Conservation (phyloP, 2,797 vertebrate genomes). For the Lycodopsis pacificus region DNA sequence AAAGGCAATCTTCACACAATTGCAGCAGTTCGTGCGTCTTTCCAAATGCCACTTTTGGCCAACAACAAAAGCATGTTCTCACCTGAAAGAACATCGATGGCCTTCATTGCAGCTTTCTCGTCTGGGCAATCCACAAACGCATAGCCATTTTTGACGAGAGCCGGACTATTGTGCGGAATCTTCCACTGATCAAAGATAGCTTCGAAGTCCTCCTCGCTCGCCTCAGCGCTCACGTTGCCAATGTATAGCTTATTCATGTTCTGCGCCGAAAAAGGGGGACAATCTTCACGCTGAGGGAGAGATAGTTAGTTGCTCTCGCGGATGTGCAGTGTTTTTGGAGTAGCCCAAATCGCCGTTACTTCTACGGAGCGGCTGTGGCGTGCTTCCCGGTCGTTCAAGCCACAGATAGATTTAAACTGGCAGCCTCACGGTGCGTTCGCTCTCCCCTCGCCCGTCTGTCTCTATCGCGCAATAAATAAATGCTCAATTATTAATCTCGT, state of each 20-base stretch:
- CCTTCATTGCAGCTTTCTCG: constrained; percentile 97
- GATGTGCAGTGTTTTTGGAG: constrained; percentile 78
- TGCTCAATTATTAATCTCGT: constrained; percentile 86
- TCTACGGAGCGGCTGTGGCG: constrained; percentile 83
- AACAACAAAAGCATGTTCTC: constrained; percentile 50
- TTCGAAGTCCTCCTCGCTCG: constrained; percentile 95
- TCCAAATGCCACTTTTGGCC: constrained; percentile 29
- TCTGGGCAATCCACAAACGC: constrained; percentile 99
- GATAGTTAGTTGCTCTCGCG: constrained; percentile 78
- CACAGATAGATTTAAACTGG: constrained; percentile 85
- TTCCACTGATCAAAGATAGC: constrained; percentile 97
- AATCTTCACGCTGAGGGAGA: constrained; percentile 72
- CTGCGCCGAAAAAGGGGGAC: constrained; percentile 65
- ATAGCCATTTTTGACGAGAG: constrained; percentile 97
- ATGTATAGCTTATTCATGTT: constrained; percentile 99
- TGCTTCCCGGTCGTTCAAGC: constrained; percentile 82
- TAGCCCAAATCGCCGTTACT: constrained; percentile 78
- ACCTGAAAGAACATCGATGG: constrained; percentile 99
- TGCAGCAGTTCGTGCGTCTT: constrained; percentile 44
- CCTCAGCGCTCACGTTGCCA: constrained; percentile 96
- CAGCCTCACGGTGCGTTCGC: constrained; percentile 80
- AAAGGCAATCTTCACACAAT: constrained; percentile 51
- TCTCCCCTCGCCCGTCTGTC: constrained; percentile 78
- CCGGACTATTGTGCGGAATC: constrained; percentile 95
- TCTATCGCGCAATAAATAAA: constrained; percentile 81